Conservation (phyloP, 2,888 invertebrate genomes). For the Eupithecia insigniata region DNA sequence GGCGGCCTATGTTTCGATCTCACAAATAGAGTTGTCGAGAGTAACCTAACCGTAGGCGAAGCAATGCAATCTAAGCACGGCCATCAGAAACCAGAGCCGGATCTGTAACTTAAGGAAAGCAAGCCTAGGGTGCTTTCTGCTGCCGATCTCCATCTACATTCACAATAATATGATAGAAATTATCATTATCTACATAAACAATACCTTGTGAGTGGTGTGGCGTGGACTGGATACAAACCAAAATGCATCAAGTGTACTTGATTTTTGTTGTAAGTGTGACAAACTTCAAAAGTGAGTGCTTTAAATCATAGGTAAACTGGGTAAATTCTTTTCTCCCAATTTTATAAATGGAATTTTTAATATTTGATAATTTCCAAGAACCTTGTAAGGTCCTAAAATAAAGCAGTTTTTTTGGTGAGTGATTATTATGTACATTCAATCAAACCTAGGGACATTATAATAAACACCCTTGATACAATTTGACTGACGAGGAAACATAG, state of each 20-base stretch:
- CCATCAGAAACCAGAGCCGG: constrained; percentile 49
- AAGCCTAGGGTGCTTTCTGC: constrained; percentile 23
- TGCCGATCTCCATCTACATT: constrained; percentile 26
- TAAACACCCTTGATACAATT: no score
- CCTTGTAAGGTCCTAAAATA: no score
- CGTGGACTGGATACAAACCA: neutral
- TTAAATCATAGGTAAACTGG: no score
- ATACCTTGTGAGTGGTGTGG: constrained; percentile 8
- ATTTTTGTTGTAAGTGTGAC: neutral
- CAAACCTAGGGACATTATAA: no score
- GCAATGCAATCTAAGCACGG: constrained; percentile 64
- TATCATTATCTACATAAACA: constrained; percentile 15
- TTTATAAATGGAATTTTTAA: no score
- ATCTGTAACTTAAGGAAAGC: constrained; percentile 34
- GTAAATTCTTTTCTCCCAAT: no score
- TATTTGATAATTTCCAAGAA: no score
- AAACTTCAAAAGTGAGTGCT: neutral
- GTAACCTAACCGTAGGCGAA: constrained; percentile 66
- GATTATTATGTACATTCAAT: no score
- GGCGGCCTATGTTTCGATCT: constrained; percentile 37
- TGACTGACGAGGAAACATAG: no score
- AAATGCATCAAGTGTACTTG: neutral
- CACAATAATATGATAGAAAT: constrained; percentile 21
- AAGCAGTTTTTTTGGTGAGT: no score
- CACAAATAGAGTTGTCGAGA: constrained; percentile 68